Base-by-base conservation (phyloP, 1,140 invertebrate species). In the Tetramorium parvispinum region DNA sequence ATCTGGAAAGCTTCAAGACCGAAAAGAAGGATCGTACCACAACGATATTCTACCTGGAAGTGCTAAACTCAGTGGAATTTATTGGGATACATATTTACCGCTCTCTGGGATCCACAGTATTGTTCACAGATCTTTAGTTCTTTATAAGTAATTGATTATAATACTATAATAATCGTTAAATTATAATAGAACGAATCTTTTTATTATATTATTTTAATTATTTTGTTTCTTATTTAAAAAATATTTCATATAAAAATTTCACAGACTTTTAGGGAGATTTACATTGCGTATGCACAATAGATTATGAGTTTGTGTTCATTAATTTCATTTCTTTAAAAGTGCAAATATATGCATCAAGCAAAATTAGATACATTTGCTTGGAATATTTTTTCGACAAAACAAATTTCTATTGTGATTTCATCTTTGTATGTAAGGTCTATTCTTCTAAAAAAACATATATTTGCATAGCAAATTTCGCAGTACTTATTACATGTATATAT, bases 21-120 rank as follows among this genome's bases (percentile, higher is more conserved):
- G 97, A 55, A 97, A 97, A 16, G 97, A 97, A 91, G 96, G 96
- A 70, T 96, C 97, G 27, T 96, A 96, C 92, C 97, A 97, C 91
- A 95, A 96, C 88, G 96, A 97, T 87, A 95, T 97, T 46, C 94
- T 97, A 75, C 96, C 96, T 0, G 97, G 96, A 3, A 97, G 97
- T 65, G 96, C 96, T 21, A 97, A 97, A 94, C 94, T 97, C 4
- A 97, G 95, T 89, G 97, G 97, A 37, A 93, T 96, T 59, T 97
- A 97, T 91, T 98, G 97, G 96, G 98, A 99, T 94, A 96, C 97
- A 4, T 98, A 97, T 95, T 95, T 99, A 68, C 98, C 98, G 0
- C 95, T 99, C 8, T 97, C 97, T 92, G 98, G 98, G 0, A 93
- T 94, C 0, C 94, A 98, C 88, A 98, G 98, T 88, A 96, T 98